phyloP scores from a whole-genome alignment of 1,140 invertebrate species.

The Leptinotarsa lineolata region DNA sequence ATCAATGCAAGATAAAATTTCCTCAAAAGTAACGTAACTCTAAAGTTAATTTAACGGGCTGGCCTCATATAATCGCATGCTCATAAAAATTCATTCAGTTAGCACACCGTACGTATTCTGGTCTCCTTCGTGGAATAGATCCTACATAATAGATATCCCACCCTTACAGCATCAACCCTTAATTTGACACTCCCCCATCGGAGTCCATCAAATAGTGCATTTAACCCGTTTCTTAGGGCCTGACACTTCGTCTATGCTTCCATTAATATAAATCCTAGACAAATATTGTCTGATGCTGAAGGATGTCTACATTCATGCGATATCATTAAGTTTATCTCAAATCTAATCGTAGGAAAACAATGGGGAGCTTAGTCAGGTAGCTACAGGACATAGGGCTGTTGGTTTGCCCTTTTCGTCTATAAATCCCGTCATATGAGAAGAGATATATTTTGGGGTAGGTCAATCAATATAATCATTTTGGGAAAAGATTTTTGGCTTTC shows the following conservation, averaged over 20 bases:
- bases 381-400: background rate
- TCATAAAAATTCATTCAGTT: no score
- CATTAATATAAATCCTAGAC: conserved; percentile 26
- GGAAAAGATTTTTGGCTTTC: no score
- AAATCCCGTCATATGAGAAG: no score
- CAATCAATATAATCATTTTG: no score
- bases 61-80: no score
- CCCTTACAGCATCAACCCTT: conserved; percentile 19
- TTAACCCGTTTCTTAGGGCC: conserved; percentile 17
- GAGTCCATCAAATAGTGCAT: conserved; percentile 19
- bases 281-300: conserved; percentile 16
- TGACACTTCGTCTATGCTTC: conserved; percentile 16
- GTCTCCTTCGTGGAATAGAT: conserved; percentile 10
- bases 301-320: conserved; percentile 6
- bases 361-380: conserved; percentile 7
- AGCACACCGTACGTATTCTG: no score
- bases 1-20: no score
- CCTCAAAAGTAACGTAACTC: no score
- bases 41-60: no score
- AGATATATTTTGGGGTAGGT: no score
- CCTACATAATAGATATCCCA: conserved; percentile 5
- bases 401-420: no score
- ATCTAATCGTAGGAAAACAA: conserved; percentile 5
- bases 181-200: conserved; percentile 15
- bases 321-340: background rate